Evolutionary conservation across 2,797 vertebrate genomes (phyloP), one percentile per base, ranked within the genome.

Genomic region (Phalloptychus januarius): DNA sequence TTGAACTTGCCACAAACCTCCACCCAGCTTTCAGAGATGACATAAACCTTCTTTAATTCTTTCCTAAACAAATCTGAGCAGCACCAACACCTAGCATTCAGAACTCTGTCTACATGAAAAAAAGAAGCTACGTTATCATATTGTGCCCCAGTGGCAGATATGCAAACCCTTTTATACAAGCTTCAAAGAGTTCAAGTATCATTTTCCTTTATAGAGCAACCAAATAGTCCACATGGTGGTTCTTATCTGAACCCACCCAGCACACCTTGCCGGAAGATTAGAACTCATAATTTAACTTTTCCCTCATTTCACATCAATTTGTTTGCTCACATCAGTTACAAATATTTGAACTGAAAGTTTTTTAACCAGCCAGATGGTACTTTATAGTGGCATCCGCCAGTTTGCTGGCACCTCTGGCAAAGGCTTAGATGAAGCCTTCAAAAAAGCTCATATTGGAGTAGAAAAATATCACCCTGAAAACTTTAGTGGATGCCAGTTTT

Each of bases 11-110:
- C 80, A 81, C 79, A 88, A 87, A 84, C 80, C 85, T 85, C 87
- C 90, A 86, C 86, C 86, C 90, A 84, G 77, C 83, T 79, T 90
- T 88, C 86, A 86, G 73, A 85, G 31, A 87, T 88, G 88, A 87
- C 79, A 86, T 70, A 71, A 71, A 67, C 75, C 75, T 78, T 76
- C 74, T 61, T 87, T 61, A 42, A 31, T 18, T 16, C 72, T 88
- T 84, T 79, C 79, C 70, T 42, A 3, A 72, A 81, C 82, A 63
- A 86, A 78, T 56, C 76, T n/a, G 76, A 70, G 44, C 82, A 79
- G 79, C 76, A 76, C 56, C 65, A 23, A 65, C 70, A 76, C 50
- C 70, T 61, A 50, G 61, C 71, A 79, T 80, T 86, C 67, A 75
- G 67, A 84, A 67, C 28, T 69, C 25, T 74, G 77, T 88, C 75